phyloP scores from a whole-genome alignment of 2,113 vertebrate genomes.

The Bambusicola thoracicus region DNA sequence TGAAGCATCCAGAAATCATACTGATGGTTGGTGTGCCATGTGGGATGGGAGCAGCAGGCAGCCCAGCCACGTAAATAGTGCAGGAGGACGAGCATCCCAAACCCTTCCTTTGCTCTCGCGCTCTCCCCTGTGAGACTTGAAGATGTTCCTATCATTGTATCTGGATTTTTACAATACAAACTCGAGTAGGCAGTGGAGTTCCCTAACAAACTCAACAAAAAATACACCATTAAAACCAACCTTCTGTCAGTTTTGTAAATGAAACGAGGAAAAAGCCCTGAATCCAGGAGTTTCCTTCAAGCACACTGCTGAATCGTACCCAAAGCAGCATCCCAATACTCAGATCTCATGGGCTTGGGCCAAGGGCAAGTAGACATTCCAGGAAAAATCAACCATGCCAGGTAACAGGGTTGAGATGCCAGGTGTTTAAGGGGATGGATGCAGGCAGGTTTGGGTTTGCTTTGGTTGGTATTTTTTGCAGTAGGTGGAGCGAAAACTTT shows the following conservation, averaged over 20 bases:
- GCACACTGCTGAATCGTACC: not conserved
- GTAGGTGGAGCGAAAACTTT: not conserved
- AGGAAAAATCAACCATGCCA: too few species aligned
- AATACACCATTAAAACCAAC: too few species aligned
- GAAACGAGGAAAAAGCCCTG: too few species aligned
- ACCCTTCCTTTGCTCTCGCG: not conserved
- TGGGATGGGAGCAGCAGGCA: not conserved
- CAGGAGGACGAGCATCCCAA: not conserved
- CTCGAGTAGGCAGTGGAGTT: not conserved
- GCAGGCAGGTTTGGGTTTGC: not conserved
- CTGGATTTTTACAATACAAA: not conserved
- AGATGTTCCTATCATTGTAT: rapidly evolving
- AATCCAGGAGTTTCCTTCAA: too few species aligned
- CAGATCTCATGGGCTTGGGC: not conserved
- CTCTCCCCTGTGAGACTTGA: not conserved
- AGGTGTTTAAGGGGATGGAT: not conserved
- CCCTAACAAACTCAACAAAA: too few species aligned
- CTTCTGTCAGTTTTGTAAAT: too few species aligned
- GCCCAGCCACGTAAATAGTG: not conserved
- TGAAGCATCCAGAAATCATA: not conserved
- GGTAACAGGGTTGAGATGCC: not conserved
- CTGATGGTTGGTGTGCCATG: not conserved
- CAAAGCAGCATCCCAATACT: not conserved
- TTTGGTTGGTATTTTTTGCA: not conserved
- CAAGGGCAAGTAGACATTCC: not conserved